Evolutionary conservation across 92 coral and sea anemone genomes (phyloP), one percentile per base, ranked within the genome.

Genomic region (Umimayanthus kanabou): DNA sequence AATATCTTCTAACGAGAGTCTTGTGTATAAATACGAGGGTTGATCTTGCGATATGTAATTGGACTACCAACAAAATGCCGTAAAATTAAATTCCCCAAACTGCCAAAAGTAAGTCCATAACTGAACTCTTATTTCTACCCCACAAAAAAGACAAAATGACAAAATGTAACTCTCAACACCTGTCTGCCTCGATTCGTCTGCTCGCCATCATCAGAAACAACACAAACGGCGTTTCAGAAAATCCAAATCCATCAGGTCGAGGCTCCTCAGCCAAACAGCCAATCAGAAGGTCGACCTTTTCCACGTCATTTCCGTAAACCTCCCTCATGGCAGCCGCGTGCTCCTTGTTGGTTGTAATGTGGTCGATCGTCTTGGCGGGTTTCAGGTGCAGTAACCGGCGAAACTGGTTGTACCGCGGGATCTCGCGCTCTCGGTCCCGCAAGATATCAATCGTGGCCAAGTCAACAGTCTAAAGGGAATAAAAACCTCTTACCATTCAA

Each of bases 231-330:
- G 98, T 95, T 74, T 95, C 98, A 22, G 96, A 95, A 90, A 95
- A 95, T 25, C 98, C 98, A 87, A 77, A 95, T 13, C 98, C 98
- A 74, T 80, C 87, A 4, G 98, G 98, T 47, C 92, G 91, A 71
- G 98, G 98, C 72, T 95, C 92, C 84, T 95, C 98, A 1, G 98
- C 98, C 82, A 95, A 88, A 11, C 89, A 89, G 66, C 98, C 98
- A 85, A 95, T 88, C 92, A 95, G 45, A 45, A 95, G 86, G 77
- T 95, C 98, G 33, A 95, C 75, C 82, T 95, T 95, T 90, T 93
- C 95, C 16, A 93, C 94, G 73, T 94, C 98, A 53, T 76, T 88
- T 10, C 87, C 89, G 80, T 95, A 95, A 73, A 95, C 37, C 42
- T 89, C 92, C 73, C 93, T 95, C 90, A 95, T 81, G 10, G 88